These are phyloP conservation scores for Cyanocitta stelleri DNA, from an alignment of 2,113 vertebrate genomes.

Conservation along the genomic window DNA sequence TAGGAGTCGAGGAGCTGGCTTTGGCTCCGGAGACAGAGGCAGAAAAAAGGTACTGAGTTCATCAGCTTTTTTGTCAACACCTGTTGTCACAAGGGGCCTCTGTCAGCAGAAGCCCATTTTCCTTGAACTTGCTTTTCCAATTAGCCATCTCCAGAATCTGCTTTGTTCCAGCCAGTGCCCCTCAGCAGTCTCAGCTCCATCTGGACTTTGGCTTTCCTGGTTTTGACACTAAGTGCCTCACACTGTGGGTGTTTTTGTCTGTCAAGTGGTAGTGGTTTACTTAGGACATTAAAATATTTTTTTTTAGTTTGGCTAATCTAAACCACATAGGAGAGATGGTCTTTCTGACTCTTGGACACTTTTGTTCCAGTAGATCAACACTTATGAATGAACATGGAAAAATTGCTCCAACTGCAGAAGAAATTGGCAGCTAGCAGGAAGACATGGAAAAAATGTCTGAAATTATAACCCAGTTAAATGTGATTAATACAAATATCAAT, in stretches of 20 bases:
- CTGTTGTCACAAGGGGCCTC: not conserved
- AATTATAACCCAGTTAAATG: not conserved
- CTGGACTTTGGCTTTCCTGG: not conserved
- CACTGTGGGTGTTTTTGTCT: not conserved
- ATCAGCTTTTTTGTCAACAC: not conserved
- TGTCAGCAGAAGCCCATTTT: not conserved
- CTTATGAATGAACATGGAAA: not conserved
- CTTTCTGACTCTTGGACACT: not conserved
- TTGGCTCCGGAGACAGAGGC: not conserved
- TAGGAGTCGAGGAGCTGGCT: not conserved
- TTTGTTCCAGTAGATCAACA: not conserved
- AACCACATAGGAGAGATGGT: not conserved
- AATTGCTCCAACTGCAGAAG: not conserved
- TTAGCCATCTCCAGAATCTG: not conserved
- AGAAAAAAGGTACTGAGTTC: not conserved
- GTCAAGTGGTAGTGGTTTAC: not conserved
- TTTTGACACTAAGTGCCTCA: not conserved
- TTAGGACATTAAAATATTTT: not conserved
- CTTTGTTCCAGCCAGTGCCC: not conserved
- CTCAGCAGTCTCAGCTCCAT: not conserved
- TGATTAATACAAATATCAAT: not conserved
- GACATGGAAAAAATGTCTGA: not conserved
- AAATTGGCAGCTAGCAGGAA: not conserved
- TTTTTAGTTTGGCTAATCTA: not conserved
- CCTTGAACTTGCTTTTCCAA: not conserved